Evolutionary conservation across 2,888 invertebrate genomes (phyloP).

Genomic region (Cryptocheilus praepositus): DNA sequence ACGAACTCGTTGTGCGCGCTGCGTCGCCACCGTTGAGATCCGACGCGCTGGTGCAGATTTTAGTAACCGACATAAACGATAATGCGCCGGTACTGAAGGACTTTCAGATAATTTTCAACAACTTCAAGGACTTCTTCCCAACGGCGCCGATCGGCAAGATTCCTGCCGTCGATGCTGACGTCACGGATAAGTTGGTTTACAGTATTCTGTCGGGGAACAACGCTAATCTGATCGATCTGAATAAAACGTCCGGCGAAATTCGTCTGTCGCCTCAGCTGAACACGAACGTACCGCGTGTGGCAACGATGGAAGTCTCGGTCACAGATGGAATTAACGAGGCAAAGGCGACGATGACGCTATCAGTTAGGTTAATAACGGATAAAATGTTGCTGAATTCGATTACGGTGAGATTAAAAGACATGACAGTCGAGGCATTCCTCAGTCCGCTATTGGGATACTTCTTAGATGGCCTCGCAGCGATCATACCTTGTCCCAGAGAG

Average conservation of each 20-base stretch:
- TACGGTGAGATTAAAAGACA: constrained; percentile 92
- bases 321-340: constrained; percentile 96
- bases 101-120: constrained; percentile 96
- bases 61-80: constrained; percentile 96
- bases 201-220: constrained; percentile 93
- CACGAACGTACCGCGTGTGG: constrained; percentile 95
- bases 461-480: constrained; percentile 92
- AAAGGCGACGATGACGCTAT: constrained; percentile 93
- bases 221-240: constrained; percentile 90
- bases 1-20: constrained; percentile 91
- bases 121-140: constrained; percentile 95
- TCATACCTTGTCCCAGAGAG: constrained; percentile 93
- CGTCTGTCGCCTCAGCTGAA: constrained; percentile 94
- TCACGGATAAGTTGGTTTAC: constrained; percentile 90
- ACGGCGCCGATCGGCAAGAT: constrained; percentile 93
- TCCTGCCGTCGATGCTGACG: constrained; percentile 96
- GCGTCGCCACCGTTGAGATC: constrained; percentile 92
- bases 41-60: constrained; percentile 90
- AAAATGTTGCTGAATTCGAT: constrained; percentile 96
- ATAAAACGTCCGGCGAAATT: constrained; percentile 89
- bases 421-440: constrained; percentile 94
- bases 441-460: constrained; percentile 92
- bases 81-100: constrained; percentile 94
- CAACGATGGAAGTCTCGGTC: constrained; percentile 95
- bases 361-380: constrained; percentile 93